A percentile compares a stretch with the other conserved stretches of the same genome.
Evolutionary conservation across 2,113 vertebrate genomes (phyloP).

Genomic region (Elephas maximus): DNA sequence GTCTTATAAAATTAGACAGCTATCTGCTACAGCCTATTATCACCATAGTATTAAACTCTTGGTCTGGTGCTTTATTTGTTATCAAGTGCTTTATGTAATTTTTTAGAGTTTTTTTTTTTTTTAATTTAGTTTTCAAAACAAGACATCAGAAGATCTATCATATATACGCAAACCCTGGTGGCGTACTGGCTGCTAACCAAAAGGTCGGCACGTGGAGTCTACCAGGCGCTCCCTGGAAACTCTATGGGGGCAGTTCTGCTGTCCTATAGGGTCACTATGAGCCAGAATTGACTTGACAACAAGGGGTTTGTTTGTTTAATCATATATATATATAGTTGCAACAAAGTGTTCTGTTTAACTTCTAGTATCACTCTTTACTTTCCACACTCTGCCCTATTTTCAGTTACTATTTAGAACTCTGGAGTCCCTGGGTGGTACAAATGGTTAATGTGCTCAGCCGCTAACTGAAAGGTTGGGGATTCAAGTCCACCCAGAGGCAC

Average conservation of each 20-base stretch:
- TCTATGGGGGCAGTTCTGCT: too few relatives aligned
- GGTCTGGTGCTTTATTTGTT: background rate
- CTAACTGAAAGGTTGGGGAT: too few relatives aligned
- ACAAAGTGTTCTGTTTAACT: background rate
- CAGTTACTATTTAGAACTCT: conserved; percentile 48
- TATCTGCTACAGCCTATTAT: background rate
- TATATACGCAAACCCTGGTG: too few relatives aligned
- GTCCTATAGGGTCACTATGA: too few relatives aligned
- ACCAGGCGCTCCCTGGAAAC: too few relatives aligned
- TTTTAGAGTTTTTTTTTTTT: conserved; percentile 7
- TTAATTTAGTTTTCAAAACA: conserved; percentile 52
- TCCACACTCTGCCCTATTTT: conserved; percentile 41
- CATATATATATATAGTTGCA: background rate
- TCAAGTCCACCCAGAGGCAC: background rate
- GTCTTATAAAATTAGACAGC: background rate
- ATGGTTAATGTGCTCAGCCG: background rate
- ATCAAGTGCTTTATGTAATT: conserved; percentile 17
- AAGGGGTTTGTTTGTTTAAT: too few relatives aligned
- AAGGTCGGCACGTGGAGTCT: too few relatives aligned
- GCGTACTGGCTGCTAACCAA: too few relatives aligned
- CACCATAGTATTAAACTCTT: conserved; percentile 11
- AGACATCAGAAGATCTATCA: background rate
- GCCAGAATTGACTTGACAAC: too few relatives aligned
- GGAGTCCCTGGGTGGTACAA: background rate
- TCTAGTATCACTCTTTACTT: background rate